Percentiles rank a stretch among this genome's conserved stretches.
Evolutionary conservation across 2,888 invertebrate species (phyloP).

Genomic region (Acleris literana): DNA sequence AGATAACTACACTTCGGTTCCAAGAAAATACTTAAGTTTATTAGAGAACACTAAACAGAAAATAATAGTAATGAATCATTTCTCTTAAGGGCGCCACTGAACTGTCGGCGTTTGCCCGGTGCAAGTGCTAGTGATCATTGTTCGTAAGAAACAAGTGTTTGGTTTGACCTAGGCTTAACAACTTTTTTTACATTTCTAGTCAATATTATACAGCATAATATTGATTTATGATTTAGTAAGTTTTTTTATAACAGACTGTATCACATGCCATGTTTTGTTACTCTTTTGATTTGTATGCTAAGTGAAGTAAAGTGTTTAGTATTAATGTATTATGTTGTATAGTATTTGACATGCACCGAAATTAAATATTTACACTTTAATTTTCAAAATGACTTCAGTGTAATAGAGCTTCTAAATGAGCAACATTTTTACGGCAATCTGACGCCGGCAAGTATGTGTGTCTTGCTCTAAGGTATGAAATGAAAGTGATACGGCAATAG

Average conservation of each 20-base stretch:
- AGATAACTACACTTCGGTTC: no score
- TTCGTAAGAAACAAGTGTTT: constrained; percentile 20
- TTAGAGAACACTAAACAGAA: no score
- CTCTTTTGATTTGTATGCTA: background rate
- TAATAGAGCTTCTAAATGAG: no score
- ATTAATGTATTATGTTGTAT: constrained; percentile 37
- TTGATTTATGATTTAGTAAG: constrained; percentile 22
- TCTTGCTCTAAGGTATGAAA: no score
- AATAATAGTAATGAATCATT: no score
- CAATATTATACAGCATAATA: constrained; percentile 44
- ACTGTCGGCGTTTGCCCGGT: no score
- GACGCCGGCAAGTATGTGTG: no score
- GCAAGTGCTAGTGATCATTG: constrained; percentile 24
- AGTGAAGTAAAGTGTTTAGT: constrained; percentile 36
- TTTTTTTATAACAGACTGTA: background rate
- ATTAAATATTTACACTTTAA: constrained; percentile 4
- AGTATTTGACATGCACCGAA: constrained; percentile 30
- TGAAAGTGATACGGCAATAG: no score
- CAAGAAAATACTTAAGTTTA: no score
- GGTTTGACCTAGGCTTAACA: background rate
- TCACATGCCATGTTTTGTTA: constrained; percentile 1
- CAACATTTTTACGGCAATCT: no score
- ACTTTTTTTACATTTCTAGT: constrained; percentile 37
- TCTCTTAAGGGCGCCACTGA: no score
- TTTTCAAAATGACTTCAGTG: background rate